Percentiles rank a stretch among this genome's conserved stretches.
phyloP scores from a whole-genome alignment of 2,888 invertebrate genomes.

The Ophion costatus region DNA sequence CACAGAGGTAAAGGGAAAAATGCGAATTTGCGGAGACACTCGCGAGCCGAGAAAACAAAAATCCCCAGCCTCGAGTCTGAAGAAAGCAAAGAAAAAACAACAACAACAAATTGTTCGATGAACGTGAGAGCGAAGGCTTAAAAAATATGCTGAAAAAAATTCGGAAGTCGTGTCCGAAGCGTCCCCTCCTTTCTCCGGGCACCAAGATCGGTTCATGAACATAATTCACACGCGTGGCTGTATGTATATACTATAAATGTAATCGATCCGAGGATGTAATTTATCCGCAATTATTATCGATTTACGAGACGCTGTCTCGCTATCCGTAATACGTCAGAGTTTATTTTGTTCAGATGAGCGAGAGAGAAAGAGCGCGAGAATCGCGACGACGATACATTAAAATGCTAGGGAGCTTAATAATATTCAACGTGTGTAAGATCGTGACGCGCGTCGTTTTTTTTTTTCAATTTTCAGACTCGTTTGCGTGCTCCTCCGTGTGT shows the following conservation, averaged over 20 bases:
- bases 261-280: conserved; percentile 77
- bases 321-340: conserved; percentile 76
- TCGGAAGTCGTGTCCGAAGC: conserved; percentile 11
- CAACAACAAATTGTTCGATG: conserved; percentile 26
- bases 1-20: not conserved
- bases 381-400: conserved; percentile 38
- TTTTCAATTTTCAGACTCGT: conserved; percentile 57
- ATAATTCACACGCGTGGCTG: conserved; percentile 77
- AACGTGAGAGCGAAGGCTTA: not conserved
- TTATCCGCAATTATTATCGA: conserved; percentile 71
- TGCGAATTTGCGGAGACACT: conserved; percentile 31
- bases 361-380: conserved; percentile 67
- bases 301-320: conserved; percentile 64
- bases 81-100: conserved; percentile 19
- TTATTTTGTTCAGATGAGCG: conserved; percentile 81
- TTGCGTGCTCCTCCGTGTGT: conserved; percentile 29
- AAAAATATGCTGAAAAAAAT: conserved; percentile 20
- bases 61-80: conserved; percentile 55
- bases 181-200: conserved; percentile 72
- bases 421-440: conserved; percentile 29
- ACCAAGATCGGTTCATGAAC: conserved; percentile 77
- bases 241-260: conserved; percentile 80
- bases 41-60: conserved; percentile 24
- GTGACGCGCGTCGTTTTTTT: conserved; percentile 63
- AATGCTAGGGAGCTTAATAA: not conserved